Percentiles rank a stretch among this genome's conserved stretches.
Evolutionary conservation across 1,140 invertebrate genomes (phyloP).

Genomic region (Sarcophaga peregrina): DNA sequence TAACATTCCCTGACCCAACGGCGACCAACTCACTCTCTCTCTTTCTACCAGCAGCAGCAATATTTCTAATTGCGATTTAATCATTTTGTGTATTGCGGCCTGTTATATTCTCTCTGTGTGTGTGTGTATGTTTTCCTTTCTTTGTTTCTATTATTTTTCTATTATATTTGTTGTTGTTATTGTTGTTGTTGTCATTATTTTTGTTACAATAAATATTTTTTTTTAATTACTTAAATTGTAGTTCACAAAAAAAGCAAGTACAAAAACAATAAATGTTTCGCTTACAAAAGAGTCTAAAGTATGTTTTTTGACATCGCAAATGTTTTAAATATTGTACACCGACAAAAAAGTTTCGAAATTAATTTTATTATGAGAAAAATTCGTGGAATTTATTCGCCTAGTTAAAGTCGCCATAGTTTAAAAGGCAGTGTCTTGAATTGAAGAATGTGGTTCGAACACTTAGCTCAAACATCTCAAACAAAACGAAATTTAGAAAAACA

Average conservation of each 20-base stretch:
- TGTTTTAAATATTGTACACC: background rate
- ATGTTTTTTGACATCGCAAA: background rate
- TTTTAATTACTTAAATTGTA: conserved; percentile 26
- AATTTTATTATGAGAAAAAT: too few relatives aligned
- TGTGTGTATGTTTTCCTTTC: background rate
- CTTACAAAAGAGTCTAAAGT: background rate
- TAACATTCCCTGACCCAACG: too few relatives aligned
- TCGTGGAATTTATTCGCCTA: too few relatives aligned
- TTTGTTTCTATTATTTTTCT: background rate
- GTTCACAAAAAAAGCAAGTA: background rate
- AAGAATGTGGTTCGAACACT: too few relatives aligned
- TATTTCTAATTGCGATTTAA: conserved; percentile 25
- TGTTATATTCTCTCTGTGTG: too few relatives aligned
- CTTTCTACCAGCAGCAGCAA: conserved; percentile 1
- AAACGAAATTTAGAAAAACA: too few relatives aligned
- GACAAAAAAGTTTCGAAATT: background rate
- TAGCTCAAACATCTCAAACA: too few relatives aligned
- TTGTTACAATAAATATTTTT: conserved; percentile 23
- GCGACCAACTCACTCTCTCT: background rate
- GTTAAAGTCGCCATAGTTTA: too few relatives aligned
- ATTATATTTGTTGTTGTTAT: background rate
- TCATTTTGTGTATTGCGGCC: conserved; percentile 21
- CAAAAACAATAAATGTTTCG: background rate
- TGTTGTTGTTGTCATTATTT: background rate
- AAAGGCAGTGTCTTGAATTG: too few relatives aligned